A percentile compares a stretch with the other conserved stretches of the same genome.
Evolutionary conservation across 1,140 invertebrate species (phyloP).

Genomic region (Psilanteris sp.): DNA sequence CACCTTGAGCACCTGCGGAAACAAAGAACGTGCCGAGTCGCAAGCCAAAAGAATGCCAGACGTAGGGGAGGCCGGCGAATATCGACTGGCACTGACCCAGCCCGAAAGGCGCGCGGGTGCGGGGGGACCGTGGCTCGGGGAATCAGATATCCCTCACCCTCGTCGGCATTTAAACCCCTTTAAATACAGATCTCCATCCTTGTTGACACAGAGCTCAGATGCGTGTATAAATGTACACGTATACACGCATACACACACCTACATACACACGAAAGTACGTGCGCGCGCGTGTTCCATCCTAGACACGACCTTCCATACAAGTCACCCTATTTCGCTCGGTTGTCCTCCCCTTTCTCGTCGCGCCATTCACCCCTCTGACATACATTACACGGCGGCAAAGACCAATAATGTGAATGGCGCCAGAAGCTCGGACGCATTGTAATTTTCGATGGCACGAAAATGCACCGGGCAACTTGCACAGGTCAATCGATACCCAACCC

Average conservation of each 20-base stretch:
- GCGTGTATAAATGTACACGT: not conserved
- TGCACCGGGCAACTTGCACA: too few species aligned
- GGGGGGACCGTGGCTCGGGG: slow-evolving; percentile 5
- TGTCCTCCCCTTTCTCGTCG: too few species aligned
- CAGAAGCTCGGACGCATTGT: too few species aligned
- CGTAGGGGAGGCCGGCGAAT: slow-evolving; percentile 23
- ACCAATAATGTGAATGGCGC: too few species aligned
- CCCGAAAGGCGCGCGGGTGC: slow-evolving; percentile 8
- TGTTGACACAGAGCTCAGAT: slow-evolving; percentile 19
- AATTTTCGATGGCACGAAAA: too few species aligned
- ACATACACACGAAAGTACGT: too few species aligned
- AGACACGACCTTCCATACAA: slow-evolving; percentile 53
- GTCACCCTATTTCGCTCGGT: too few species aligned
- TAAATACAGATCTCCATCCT: slow-evolving; percentile 55
- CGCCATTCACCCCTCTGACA: too few species aligned
- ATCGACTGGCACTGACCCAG: slow-evolving; percentile 65
- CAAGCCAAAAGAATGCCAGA: slow-evolving; percentile 51
- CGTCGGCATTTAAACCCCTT: slow-evolving; percentile 69
- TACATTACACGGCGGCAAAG: too few species aligned
- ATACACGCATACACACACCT: too few species aligned
- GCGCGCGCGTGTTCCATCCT: slow-evolving; percentile 19
- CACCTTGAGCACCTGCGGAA: slow-evolving; percentile 47
- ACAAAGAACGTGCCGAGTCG: slow-evolving; percentile 29
- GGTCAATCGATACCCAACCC: slow-evolving; percentile 46
- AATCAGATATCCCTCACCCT: slow-evolving; percentile 63